phyloP scores from a whole-genome alignment of 2,797 vertebrate genomes.

The Xiphophorus birchmanni region DNA sequence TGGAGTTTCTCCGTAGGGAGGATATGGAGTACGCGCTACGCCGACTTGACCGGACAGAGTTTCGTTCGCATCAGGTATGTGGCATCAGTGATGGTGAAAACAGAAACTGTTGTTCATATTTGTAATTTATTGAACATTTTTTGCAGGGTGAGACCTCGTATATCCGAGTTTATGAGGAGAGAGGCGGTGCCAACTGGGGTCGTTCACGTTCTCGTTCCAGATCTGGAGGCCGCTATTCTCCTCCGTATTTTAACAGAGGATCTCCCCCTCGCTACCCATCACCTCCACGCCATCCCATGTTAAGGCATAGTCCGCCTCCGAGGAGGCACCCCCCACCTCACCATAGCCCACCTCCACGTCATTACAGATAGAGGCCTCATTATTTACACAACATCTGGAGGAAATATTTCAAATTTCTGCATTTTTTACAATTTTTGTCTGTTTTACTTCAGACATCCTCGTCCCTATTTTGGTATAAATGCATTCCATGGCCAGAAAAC shows the following conservation, averaged over 20 bases:
- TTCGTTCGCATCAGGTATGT: conserved; percentile 87
- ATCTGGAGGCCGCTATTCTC: conserved; percentile 89
- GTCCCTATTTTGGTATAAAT: conserved; percentile 59
- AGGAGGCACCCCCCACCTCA: conserved; percentile 73
- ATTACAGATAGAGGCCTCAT: conserved; percentile 76
- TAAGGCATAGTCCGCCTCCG: conserved; percentile 81
- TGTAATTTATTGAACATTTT: background rate
- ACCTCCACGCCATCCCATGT: conserved; percentile 84
- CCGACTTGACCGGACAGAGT: conserved; percentile 88
- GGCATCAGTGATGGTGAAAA: background rate
- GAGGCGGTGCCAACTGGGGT: conserved; percentile 82
- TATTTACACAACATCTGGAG: conserved; percentile 37
- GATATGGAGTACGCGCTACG: conserved; percentile 89
- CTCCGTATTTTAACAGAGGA: conserved; percentile 89
- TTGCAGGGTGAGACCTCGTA: conserved; percentile 86
- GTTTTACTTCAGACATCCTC: conserved; percentile 41
- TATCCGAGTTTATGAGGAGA: conserved; percentile 89
- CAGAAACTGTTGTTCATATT: background rate
- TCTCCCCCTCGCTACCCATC: conserved; percentile 91
- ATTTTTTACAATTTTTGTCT: conserved; percentile 29
- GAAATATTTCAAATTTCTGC: conserved; percentile 59
- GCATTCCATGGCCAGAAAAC: conserved; percentile 77
- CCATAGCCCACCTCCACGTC: conserved; percentile 83
- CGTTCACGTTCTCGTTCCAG: conserved; percentile 91
- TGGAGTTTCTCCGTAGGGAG: conserved; percentile 89